A percentile compares a stretch with the other conserved stretches of the same genome.
phyloP scores from a whole-genome alignment of 2,888 invertebrate species.

The Tetragonula carbonaria region DNA sequence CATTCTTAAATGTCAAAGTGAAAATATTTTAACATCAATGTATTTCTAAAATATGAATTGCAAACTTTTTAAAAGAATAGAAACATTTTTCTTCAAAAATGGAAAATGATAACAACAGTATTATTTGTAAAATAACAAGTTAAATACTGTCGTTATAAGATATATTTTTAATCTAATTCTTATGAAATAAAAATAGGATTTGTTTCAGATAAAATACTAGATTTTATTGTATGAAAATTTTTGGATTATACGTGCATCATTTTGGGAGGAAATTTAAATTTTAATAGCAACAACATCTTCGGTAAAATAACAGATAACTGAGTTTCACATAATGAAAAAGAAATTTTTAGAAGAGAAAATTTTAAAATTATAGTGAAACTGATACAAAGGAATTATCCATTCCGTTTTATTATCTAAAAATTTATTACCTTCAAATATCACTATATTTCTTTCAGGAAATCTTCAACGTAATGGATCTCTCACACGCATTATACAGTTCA shows the following conservation, averaged over 20 bases:
- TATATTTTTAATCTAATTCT: neutral
- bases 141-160: neutral
- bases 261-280: neutral
- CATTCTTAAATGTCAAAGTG: constrained; percentile 6
- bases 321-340: neutral
- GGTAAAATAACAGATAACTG: neutral
- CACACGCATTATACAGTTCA: neutral
- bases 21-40: neutral
- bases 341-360: neutral
- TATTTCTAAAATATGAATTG: neutral
- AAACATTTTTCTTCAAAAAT: neutral
- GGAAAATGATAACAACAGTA: neutral
- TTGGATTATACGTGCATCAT: neutral
- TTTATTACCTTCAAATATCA: neutral
- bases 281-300: neutral
- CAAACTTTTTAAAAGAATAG: neutral
- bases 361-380: neutral
- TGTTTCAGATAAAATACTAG: neutral
- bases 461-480: neutral
- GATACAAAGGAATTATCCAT: neutral
- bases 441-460: constrained; percentile 32
- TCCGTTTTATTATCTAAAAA: neutral
- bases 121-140: neutral
- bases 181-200: neutral
- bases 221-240: neutral